phyloP scores from a whole-genome alignment of 1,140 invertebrate species.

The Scylla paramamosain region DNA sequence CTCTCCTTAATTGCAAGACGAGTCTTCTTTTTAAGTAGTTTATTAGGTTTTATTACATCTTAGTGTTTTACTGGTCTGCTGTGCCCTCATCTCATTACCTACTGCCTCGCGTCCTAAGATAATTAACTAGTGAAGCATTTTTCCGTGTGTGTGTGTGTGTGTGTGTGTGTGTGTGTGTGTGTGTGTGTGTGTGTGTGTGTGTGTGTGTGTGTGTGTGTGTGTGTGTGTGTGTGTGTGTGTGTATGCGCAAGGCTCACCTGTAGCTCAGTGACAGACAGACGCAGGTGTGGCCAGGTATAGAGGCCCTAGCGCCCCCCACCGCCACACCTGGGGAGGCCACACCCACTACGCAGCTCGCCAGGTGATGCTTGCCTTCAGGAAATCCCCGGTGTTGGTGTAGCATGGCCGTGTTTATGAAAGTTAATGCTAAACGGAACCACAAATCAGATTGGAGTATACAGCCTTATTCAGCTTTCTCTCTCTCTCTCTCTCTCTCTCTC shows the following conservation, averaged over 20 bases:
- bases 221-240: conserved; percentile 20
- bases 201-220: conserved; percentile 20
- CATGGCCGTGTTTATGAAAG: too few relatives aligned
- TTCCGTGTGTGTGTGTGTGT: neutral
- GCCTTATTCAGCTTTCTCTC: too few relatives aligned
- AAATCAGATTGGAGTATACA: too few relatives aligned
- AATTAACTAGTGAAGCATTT: neutral
- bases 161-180: neutral
- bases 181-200: conserved; percentile 19
- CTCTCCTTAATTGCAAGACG: neutral
- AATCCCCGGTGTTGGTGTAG: too few relatives aligned
- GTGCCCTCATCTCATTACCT: conserved; percentile 8
- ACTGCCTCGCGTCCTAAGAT: neutral
- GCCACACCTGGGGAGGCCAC: neutral
- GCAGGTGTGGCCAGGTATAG: neutral
- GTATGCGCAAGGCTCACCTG: neutral
- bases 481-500: too few relatives aligned
- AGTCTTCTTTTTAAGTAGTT: conserved; percentile 1
- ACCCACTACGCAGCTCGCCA: neutral
- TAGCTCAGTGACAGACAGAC: neutral
- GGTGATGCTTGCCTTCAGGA: neutral
- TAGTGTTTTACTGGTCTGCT: neutral
- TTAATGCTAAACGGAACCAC: too few relatives aligned
- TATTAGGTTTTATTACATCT: conserved; percentile 24
- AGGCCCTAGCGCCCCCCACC: neutral